A percentile compares a stretch with the other conserved stretches of the same genome.
These are phyloP conservation scores for Anagrus nilaparvatae DNA, from an alignment of 1,140 invertebrate species.

Conservation along the genomic window DNA sequence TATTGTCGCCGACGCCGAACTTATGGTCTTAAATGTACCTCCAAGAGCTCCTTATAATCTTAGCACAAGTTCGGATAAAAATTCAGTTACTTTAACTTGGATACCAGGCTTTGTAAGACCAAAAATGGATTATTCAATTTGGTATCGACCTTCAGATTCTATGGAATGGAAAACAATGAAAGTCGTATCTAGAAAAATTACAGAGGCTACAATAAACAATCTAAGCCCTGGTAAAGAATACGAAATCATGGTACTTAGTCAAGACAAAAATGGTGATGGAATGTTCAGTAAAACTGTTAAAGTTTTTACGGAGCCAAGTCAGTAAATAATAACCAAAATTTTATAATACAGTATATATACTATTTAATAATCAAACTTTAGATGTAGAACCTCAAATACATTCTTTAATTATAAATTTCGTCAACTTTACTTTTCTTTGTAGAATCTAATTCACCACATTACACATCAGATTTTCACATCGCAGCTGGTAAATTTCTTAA, in stretches of 20 bases:
- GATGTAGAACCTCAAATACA: no score
- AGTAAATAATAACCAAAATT: constrained; percentile 9
- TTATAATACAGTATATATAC: no score
- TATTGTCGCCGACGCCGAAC: constrained; percentile 72
- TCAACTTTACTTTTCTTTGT: no score
- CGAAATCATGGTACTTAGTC: constrained; percentile 83
- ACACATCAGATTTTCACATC: constrained; percentile 31
- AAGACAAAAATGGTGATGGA: constrained; percentile 78
- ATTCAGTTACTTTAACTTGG: constrained; percentile 76
- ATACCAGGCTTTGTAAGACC: constrained; percentile 73
- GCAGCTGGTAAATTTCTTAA: no score
- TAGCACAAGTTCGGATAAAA: constrained; percentile 63
- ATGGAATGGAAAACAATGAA: constrained; percentile 69
- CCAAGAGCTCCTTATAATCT: constrained; percentile 88
- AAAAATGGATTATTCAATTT: constrained; percentile 73
- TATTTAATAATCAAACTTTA: no score
- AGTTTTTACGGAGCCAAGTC: constrained; percentile 55
- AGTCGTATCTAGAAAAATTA: constrained; percentile 55
- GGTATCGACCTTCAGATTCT: constrained; percentile 59
- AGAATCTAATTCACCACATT: no score
- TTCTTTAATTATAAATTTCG: no score
- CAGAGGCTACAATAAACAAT: constrained; percentile 68
- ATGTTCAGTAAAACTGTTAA: constrained; percentile 79
- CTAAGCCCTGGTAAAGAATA: constrained; percentile 69
- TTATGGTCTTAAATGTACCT: constrained; percentile 77